A percentile compares a stretch with the other conserved stretches of the same genome.
Evolutionary conservation across 2,888 invertebrate species (phyloP).

Genomic region (Drosophila phalerata): DNA sequence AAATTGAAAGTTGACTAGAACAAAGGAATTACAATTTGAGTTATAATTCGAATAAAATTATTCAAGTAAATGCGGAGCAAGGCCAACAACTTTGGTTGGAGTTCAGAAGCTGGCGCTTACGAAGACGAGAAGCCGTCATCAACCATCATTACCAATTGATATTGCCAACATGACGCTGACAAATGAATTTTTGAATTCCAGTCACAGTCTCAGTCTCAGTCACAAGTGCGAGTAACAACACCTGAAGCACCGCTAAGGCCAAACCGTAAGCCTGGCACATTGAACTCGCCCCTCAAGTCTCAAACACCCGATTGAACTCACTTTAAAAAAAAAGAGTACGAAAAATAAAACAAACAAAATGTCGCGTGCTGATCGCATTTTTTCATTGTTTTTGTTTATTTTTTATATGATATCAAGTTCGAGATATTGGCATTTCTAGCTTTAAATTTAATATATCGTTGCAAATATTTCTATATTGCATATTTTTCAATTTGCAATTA

Average conservation of each 20-base stretch:
- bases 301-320: constrained; percentile 5
- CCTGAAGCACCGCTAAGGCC: constrained; percentile 47
- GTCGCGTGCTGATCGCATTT: constrained; percentile 48
- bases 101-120: constrained; percentile 46
- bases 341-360: constrained; percentile 20
- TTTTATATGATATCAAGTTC: neutral
- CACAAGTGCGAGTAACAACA: constrained; percentile 20
- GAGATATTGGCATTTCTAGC: neutral
- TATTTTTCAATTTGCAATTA: constrained; percentile 4
- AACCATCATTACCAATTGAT: constrained; percentile 47
- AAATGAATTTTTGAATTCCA: constrained; percentile 56
- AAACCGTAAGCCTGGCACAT: constrained; percentile 56
- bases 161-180: constrained; percentile 38
- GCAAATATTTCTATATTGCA: constrained; percentile 7
- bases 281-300: constrained; percentile 60
- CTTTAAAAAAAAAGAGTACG: constrained; percentile 24
- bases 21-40: constrained; percentile 13
- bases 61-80: constrained; percentile 59
- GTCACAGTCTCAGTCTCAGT: constrained; percentile 38
- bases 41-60: constrained; percentile 25
- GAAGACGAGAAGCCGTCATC: constrained; percentile 38
- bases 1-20: constrained; percentile 23
- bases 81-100: constrained; percentile 63
- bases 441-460: constrained; percentile 7
- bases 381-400: neutral